phyloP scores from a whole-genome alignment of 53 echinoderm and acorn worm species.

The Arbacia lixula region DNA sequence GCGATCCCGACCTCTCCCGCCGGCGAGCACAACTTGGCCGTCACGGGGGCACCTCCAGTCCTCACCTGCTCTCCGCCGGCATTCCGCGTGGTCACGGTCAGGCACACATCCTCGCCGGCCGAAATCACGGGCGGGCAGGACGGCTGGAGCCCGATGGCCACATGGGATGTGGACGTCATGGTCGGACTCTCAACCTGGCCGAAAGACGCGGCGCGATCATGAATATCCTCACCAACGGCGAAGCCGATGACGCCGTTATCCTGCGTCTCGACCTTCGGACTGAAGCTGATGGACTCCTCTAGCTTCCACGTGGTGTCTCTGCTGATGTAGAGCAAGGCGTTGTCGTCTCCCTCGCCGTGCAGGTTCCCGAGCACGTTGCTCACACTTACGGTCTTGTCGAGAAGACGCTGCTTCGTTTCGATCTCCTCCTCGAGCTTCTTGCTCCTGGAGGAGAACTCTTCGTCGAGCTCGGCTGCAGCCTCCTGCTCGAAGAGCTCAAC shows the following conservation, averaged over 20 bases:
- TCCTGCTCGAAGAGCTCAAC: constrained; percentile 81
- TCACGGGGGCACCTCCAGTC: constrained; percentile 75
- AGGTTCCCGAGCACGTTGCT: constrained; percentile 91
- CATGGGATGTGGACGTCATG: constrained; percentile 45
- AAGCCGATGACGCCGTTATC: constrained; percentile 92
- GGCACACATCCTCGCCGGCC: constrained; percentile 76
- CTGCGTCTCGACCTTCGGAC: constrained; percentile 59
- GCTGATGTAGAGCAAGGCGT: constrained; percentile 83
- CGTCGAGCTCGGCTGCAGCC: constrained; percentile 75
- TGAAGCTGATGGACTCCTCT: constrained; percentile 75
- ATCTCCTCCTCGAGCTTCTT: constrained; percentile 73
- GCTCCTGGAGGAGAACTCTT: constrained; percentile 67
- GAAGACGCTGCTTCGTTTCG: constrained; percentile 73
- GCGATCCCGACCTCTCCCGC: constrained; percentile 94
- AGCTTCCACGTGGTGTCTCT: constrained; percentile 84
- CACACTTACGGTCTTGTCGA: constrained; percentile 91
- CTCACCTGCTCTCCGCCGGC: constrained; percentile 53
- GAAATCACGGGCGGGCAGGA: constrained; percentile 64
- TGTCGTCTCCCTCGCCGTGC: constrained; percentile 83
- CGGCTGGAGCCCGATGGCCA: constrained; percentile 65
- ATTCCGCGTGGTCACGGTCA: constrained; percentile 75
- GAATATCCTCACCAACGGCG: constrained; percentile 44
- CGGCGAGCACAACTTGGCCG: constrained; percentile 93
- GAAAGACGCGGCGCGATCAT: constrained; percentile 54
- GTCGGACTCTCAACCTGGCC: constrained; percentile 69